Evolutionary conservation across 2,113 vertebrate genomes (phyloP).

Genomic region (Microcebus ravelobensis): DNA sequence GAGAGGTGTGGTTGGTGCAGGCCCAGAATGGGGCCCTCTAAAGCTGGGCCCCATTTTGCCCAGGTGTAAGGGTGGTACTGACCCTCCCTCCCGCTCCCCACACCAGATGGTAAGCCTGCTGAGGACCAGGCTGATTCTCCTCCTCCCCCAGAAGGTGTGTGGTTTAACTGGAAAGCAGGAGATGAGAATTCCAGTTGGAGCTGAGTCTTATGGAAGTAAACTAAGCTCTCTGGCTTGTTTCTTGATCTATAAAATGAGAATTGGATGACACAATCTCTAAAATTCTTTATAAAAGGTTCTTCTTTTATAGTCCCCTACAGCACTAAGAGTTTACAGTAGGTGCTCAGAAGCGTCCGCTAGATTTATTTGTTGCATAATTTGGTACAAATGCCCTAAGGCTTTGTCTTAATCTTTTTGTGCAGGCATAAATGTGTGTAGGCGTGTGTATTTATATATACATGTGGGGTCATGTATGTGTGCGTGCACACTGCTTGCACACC

Average conservation of each 20-base stretch:
- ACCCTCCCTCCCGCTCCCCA: not conserved
- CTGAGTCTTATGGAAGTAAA: not conserved
- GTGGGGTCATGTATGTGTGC: not conserved
- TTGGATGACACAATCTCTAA: not conserved
- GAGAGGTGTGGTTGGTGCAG: not conserved
- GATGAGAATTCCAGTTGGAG: not conserved
- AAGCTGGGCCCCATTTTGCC: not conserved
- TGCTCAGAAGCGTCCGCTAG: not conserved
- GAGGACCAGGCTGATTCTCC: not conserved
- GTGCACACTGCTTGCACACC: not conserved
- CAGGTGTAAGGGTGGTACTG: not conserved
- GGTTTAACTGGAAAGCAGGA: not conserved
- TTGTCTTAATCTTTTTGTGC: not conserved
- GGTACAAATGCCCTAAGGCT: not conserved
- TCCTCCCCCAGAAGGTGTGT: not conserved
- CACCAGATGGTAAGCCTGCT: not conserved
- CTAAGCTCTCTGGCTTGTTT: not conserved
- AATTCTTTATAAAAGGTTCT: not conserved
- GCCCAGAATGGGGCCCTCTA: not conserved
- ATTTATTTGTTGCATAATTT: not conserved
- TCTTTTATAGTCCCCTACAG: not conserved
- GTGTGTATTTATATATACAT: not conserved
- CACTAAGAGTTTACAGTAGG: not conserved
- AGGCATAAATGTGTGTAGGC: not conserved
- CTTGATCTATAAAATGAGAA: not conserved